Evolutionary conservation across 2,888 invertebrate species (phyloP), one percentile per base, ranked within the genome.

Genomic region (Habrosyne pyritoides): DNA sequence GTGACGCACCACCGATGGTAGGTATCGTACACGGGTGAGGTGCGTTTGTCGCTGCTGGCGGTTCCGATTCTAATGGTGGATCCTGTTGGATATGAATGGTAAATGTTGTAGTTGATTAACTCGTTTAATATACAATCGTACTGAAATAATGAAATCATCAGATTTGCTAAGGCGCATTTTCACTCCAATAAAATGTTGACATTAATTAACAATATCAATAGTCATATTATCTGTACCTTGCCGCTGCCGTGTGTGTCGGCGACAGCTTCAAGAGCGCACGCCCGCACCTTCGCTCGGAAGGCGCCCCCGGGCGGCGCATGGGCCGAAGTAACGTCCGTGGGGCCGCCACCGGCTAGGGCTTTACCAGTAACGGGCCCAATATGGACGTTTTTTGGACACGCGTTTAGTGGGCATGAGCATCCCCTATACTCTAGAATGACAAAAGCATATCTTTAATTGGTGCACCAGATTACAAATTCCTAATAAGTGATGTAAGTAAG

Each of bases 351-450:
- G 91, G 94, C 93, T 95, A 97, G 97, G 96, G 96, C 95, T 95
- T 96, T 97, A 97, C 97, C 97, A 97, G 97, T 97, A 97, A 96
- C 97, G 96, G 97, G 97, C 95, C 97, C 97, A 97, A 97, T 97
- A 97, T 95, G 97, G 96, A 96, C 97, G 97, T 98, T 98, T 98
- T 97, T 97, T 97, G 97, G 97, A 97, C 97, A 97, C 95, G 97
- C 95, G 94, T 97, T 97, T 94, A 97, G 95, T 93, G 97, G 97
- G 94, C 97, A 97, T 79, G 97, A 96, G 92, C 97, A 97, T 91
- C 94, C 94, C 71, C 91, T 86, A 59, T 91, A 91, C 82, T 92
- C 91, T 92, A 84, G 12, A 84, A 84, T 28, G 67, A 65, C 53
- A 48, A 14, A 21, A 52, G 8, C 21, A n/a, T 10, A 54, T 21